Base-by-base conservation (phyloP, 1,140 invertebrate genomes). In the Aphaenogaster ashmeadi region DNA sequence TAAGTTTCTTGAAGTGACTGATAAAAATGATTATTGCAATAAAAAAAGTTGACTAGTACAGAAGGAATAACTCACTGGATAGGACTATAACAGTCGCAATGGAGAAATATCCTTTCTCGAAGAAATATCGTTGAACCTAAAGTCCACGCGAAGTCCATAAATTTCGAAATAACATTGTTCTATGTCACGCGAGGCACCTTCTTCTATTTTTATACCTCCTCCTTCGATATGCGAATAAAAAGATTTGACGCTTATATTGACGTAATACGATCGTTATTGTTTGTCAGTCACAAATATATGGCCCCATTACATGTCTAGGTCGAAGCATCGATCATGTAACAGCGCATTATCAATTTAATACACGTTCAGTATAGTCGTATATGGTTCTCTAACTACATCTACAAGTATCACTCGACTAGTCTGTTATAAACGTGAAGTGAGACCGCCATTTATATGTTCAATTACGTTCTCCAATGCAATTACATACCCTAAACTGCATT, bases 141-240 rank as follows among this genome's bases (percentile, higher is more conserved):
- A 58, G 79, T 81, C 66, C 66, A 81, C 64, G 41, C 44, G 9
- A 81, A 41, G 64, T 71, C 38, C 36, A 56, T 69, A 71, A 81
- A 81, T 67, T 81, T 54, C 21, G 62, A 56, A 64, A 71, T 71
- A 71, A 81, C 66, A 81, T 81, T 81, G 79, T 50, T 71, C 50
- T 21, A n/a, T 64, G 41, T 85, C 81, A 85, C 60, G 81, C 71
- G 81, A 85, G 81, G 81, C 81, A 85, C 81, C 58, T 77, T 78
- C 71, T 54, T 78, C 56, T 47, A 75, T 47, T 85, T 85, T 77
- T 85, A 75, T 78, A 60, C 27, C 72, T 78, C 52, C 72, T 75
- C 56, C 44, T 41, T 3, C 58, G 72, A 78, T 85, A 75, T 85
- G 56, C 71, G 72, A 85, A 77, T 85, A 81, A 71, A 81, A 81